Conservation (phyloP, 2,113 vertebrate species). For the Rhagologus leucostigma region DNA sequence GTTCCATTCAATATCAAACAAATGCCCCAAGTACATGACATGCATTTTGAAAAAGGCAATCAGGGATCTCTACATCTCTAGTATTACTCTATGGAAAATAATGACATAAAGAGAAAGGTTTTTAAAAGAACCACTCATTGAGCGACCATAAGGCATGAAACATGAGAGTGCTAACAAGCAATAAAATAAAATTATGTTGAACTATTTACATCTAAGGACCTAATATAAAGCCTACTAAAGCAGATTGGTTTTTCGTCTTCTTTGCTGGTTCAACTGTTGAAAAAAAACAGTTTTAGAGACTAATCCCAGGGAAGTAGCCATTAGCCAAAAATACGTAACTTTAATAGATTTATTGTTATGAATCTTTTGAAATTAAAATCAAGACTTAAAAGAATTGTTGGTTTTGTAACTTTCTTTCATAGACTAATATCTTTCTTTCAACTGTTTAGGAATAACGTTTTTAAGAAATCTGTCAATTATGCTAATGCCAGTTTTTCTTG, state of each 20-base stretch:
- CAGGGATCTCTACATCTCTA: conserved; percentile 13
- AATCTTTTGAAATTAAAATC: neutral
- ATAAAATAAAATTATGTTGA: conserved; percentile 42
- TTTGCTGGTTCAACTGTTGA: neutral
- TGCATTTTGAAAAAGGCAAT: conserved; percentile 18
- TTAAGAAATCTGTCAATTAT: neutral
- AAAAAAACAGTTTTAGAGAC: neutral
- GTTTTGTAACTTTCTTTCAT: neutral
- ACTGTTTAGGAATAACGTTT: neutral
- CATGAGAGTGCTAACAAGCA: conserved; percentile 26
- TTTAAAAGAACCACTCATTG: conserved; percentile 29
- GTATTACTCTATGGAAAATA: conserved; percentile 31
- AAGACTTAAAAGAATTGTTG: neutral
- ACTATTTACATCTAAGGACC: neutral
- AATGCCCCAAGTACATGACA: conserved; percentile 18
- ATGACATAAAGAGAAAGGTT: conserved; percentile 10
- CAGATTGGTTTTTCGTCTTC: neutral
- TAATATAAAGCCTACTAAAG: neutral
- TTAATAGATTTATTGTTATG: neutral
- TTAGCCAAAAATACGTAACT: neutral
- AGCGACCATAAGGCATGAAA: neutral
- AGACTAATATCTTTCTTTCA: neutral
- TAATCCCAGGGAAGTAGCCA: neutral
- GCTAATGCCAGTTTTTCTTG: neutral
- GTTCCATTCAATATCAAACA: conserved; percentile 47